Base-by-base conservation (phyloP, 2,888 invertebrate genomes). In the Himalopsyche japonica region DNA sequence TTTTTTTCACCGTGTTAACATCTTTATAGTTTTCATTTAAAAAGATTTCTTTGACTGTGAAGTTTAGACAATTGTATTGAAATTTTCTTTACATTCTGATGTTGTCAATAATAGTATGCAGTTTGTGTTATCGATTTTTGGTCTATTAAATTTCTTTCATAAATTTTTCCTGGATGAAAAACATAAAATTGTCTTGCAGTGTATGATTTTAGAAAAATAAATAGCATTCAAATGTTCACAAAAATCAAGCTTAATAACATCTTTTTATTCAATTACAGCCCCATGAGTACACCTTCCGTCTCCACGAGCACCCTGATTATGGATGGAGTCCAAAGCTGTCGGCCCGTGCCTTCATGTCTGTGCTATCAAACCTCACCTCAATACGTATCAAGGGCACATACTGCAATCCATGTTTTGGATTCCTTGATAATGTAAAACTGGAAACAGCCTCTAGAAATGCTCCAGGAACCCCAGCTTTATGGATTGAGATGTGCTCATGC, bases 401-500 rank as follows among this genome's bases (percentile, higher is more conserved):
- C 90, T 95, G 96, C 1, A 94, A 94, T 82, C 94, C 95, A 88
- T 98, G 98, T 89, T 92, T 95, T 88, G 99, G 98, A 0, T 98
- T 95, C 89, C 90, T 99, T 87, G 98, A 98, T 89, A 96, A 98
- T 88, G 96, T 99, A 70, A 95, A 95, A 86, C 90, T 99, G 83
- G 97, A 97, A 88, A 97, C 98, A 0, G 99, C 99, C 0, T 93
- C 96, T 30, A 96, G 97, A 0, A 94, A 96, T 0, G 96, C 96
- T 43, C 90, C 91, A 0, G 95, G 96, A 0, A 93, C 94, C 6
- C 93, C 96, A 0, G 98, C 98, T 0, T 94, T 95, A 76, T 99
- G 98, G 98, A 96, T 99, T 32, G 99, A 99, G 90, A 95, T 96
- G 89, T 99, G 99, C 89, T 95, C 96, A 1, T 99, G 99, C 89